Evolutionary conservation across 2,797 vertebrate genomes (phyloP), one percentile per base, ranked within the genome.

Genomic region (Pyrrhura leucotis): DNA sequence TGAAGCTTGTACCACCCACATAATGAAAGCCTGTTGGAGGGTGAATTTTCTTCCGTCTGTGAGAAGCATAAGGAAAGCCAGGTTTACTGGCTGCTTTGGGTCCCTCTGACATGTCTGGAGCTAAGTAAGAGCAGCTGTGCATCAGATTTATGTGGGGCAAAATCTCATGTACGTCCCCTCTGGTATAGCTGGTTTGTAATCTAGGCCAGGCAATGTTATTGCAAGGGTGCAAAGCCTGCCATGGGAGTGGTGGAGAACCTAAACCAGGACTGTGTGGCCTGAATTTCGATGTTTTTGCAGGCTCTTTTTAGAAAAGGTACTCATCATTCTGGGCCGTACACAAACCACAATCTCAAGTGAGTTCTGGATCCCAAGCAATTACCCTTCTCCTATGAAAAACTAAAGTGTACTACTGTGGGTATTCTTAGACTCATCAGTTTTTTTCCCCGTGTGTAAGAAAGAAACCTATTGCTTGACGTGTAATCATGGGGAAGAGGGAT

Each of bases 251-350:
- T 51, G 40, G 42, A 79, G 66, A 90, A 76, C 63, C 63, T 90
- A 80, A 94, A 91, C 73, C 40, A 84, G 92, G 77, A 66, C 88
- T 86, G 8, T 0, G 0, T 82, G 83, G 51, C 88, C 92, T 61
- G 67, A 93, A 95, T 96, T 86, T 86, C 69, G 82, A 67, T 97
- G 89, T 94, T 96, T 92, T 92, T 94, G 71, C 76, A 84, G 62
- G 29, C 91, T 86, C n/a, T 39, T 96, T 96, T 96, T 93, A 94
- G 90, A 89, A 92, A 78, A 89, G 25, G 66, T 89, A 51, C 76
- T 96, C 87, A 81, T 97, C 76, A 53, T 93, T 88, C 73, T 93
- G 95, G 89, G 87, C 92, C 78, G 50, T 45, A 69, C 76, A 68
- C n/a, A 93, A 93, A 94, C 96, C 94, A 75, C 95, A 95, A 14